A percentile compares a stretch with the other conserved stretches of the same genome.
Conservation (phyloP, 2,888 invertebrate species). For the Synanthedon myopaeformis region DNA sequence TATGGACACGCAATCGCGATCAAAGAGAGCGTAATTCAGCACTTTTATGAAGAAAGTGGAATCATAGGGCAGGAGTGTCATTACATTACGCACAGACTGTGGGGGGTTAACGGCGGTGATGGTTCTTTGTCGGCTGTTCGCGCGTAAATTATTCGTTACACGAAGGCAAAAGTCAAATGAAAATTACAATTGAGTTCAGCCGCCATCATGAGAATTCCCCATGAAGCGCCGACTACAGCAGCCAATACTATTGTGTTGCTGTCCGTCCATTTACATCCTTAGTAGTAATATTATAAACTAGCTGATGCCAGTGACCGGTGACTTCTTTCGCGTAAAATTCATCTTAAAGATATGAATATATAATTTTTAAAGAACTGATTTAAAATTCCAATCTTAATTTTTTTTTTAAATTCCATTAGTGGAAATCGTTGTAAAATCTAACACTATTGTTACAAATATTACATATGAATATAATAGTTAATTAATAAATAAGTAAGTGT, state of each 20-base stretch:
- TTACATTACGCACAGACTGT: constrained; percentile 18
- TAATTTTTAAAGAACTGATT: too few species aligned
- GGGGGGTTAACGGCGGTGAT: constrained; percentile 14
- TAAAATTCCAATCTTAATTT: too few species aligned
- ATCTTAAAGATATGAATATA: too few species aligned
- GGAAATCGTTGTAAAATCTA: too few species aligned
- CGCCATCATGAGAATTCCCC: not conserved
- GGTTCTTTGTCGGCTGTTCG: constrained; percentile 30
- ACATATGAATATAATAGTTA: too few species aligned
- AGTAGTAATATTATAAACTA: not conserved
- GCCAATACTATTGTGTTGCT: too few species aligned
- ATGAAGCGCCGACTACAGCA: not conserved
- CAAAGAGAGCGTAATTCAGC: constrained; percentile 12
- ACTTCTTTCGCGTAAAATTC: too few species aligned
- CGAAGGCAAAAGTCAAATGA: not conserved
- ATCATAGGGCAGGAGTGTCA: not conserved
- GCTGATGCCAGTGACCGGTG: too few species aligned
- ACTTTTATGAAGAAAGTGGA: not conserved
- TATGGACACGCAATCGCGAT: constrained; percentile 3
- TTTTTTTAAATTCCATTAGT: too few species aligned
- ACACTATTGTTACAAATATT: too few species aligned
- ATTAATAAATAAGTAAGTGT: too few species aligned
- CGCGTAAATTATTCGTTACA: constrained; percentile 21
- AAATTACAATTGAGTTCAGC: not conserved
- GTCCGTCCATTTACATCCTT: constrained; percentile 1